Evolutionary conservation across 2,888 invertebrate species (phyloP).

Genomic region (Polydrusus cervinus): DNA sequence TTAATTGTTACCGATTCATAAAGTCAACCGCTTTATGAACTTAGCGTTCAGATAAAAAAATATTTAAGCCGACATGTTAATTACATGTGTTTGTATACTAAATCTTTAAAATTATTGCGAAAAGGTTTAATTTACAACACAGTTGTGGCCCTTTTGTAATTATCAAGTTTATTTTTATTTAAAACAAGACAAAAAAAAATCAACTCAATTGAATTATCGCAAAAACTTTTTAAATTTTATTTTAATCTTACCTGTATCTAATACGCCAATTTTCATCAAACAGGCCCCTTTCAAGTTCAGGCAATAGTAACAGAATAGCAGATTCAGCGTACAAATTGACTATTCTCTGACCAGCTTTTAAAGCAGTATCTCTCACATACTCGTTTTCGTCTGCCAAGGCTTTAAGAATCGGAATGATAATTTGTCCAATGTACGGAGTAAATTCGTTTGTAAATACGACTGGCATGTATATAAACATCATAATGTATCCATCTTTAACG

Average conservation of each 20-base stretch:
- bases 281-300: slow-evolving; percentile 93
- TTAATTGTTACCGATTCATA: too few species aligned
- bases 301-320: slow-evolving; percentile 92
- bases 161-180: too few species aligned
- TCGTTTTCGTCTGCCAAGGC: slow-evolving; percentile 99
- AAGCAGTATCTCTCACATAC: slow-evolving; percentile 97
- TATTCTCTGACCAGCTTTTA: slow-evolving; percentile 96
- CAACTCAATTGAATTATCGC: not conserved
- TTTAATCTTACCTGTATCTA: slow-evolving; percentile 74
- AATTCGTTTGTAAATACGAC: slow-evolving; percentile 97
- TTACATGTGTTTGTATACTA: too few species aligned
- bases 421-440: slow-evolving; percentile 90
- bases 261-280: slow-evolving; percentile 99
- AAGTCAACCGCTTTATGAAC: too few species aligned
- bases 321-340: slow-evolving; percentile 97
- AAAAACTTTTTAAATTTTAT: too few species aligned
- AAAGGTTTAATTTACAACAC: too few species aligned
- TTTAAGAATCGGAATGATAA: slow-evolving; percentile 97
- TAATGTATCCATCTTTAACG: slow-evolving; percentile 99
- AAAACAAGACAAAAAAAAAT: too few species aligned
- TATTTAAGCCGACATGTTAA: too few species aligned
- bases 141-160: too few species aligned
- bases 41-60: too few species aligned
- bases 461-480: slow-evolving; percentile 99
- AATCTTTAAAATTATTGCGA: too few species aligned